Evolutionary conservation across 2,113 vertebrate genomes (phyloP).

Genomic region (Tichodroma muraria): DNA sequence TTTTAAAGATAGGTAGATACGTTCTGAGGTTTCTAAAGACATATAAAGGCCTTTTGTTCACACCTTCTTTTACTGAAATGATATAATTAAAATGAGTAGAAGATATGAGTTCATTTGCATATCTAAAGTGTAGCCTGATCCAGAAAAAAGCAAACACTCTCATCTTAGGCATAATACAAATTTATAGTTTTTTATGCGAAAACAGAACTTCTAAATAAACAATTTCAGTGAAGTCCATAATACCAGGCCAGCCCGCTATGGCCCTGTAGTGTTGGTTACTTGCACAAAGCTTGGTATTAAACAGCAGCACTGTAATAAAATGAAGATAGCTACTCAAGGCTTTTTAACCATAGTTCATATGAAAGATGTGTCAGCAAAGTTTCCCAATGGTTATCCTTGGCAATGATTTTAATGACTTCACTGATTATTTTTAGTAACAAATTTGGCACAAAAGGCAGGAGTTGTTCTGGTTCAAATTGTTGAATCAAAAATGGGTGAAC

Average conservation of each 20-base stretch:
- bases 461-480: neutral
- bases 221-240: neutral
- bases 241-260: neutral
- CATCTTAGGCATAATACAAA: neutral
- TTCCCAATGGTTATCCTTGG: neutral
- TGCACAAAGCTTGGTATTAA: neutral
- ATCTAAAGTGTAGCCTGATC: neutral
- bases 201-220: neutral
- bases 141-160: neutral
- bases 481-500: neutral
- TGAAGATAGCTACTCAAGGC: neutral
- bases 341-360: neutral
- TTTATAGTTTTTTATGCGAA: neutral
- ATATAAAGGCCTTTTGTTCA: neutral
- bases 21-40: neutral
- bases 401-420: neutral
- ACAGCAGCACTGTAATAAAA: neutral
- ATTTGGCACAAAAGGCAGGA: neutral
- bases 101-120: neutral
- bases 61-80: neutral
- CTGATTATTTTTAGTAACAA: neutral
- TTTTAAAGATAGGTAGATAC: neutral
- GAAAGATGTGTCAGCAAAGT: neutral
- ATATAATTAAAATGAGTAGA: constrained; percentile 4
- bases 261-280: neutral